Percentiles rank a stretch among this genome's conserved stretches.
These are phyloP conservation scores for Neogale vison DNA, from an alignment of 2,113 vertebrate species.

Conservation along the genomic window DNA sequence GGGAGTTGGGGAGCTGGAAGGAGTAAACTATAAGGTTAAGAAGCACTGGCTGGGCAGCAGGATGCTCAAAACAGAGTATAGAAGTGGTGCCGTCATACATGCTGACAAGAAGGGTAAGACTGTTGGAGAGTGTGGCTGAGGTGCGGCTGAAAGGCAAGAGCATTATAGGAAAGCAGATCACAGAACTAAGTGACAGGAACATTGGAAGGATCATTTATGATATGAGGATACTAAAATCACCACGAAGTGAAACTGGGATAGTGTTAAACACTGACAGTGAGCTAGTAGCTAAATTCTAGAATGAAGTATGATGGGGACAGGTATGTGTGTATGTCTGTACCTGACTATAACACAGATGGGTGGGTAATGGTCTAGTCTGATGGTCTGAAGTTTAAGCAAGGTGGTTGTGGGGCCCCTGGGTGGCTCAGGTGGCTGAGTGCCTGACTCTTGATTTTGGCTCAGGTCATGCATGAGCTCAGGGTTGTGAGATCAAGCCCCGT, in stretches of 20 bases:
- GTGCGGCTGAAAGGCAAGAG: background rate
- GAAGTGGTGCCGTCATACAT: background rate
- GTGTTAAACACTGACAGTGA: background rate
- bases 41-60: background rate
- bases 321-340: background rate
- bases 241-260: background rate
- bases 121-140: background rate
- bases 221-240: background rate
- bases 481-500: background rate
- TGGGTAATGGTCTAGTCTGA: background rate
- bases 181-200: constrained; percentile 28
- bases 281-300: constrained; percentile 9
- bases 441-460: background rate
- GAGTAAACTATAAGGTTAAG: background rate
- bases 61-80: background rate
- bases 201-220: background rate
- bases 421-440: background rate
- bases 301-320: background rate
- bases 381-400: constrained; percentile 16
- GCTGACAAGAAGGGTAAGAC: background rate
- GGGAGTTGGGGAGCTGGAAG: background rate
- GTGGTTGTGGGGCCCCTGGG: background rate
- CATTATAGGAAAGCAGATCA: background rate
- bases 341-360: background rate
- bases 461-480: background rate